phyloP scores from a whole-genome alignment of 2,888 invertebrate species.

The Caenorhabditis plicata region DNA sequence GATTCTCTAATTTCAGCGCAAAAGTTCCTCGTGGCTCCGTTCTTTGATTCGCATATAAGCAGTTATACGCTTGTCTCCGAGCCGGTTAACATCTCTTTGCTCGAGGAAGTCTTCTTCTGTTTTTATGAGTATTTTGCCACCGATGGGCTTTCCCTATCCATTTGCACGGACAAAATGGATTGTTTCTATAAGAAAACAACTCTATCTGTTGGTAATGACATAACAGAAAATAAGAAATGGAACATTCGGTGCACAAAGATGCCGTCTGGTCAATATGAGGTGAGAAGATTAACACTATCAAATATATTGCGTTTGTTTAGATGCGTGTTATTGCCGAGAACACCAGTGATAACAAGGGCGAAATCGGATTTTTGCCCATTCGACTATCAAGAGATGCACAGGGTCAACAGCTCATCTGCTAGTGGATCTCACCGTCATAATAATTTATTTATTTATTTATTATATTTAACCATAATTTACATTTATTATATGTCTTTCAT shows the following conservation, averaged over 20 bases:
- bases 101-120: slow-evolving; percentile 52
- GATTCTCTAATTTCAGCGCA: slow-evolving; percentile 26
- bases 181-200: slow-evolving; percentile 51
- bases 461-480: neutral
- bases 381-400: slow-evolving; percentile 39
- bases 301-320: slow-evolving; percentile 18
- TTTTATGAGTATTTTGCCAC: slow-evolving; percentile 56
- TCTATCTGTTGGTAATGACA: slow-evolving; percentile 28
- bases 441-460: neutral
- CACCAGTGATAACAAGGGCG: slow-evolving; percentile 49
- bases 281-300: neutral
- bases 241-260: slow-evolving; percentile 49
- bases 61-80: slow-evolving; percentile 47
- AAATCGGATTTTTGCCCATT: slow-evolving; percentile 54
- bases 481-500: neutral
- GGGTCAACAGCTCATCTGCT: slow-evolving; percentile 31
- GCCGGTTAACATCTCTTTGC: slow-evolving; percentile 27
- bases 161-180: slow-evolving; percentile 53
- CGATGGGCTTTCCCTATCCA: slow-evolving; percentile 37
- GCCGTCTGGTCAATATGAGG: slow-evolving; percentile 50
- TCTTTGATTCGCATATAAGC: slow-evolving; percentile 39
- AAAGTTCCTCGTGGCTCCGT: slow-evolving; percentile 45
- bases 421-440: neutral
- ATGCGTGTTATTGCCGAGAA: slow-evolving; percentile 54
- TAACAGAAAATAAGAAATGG: slow-evolving; percentile 49